Conservation (phyloP, 2,888 invertebrate species). For the Apamea epomidion region DNA sequence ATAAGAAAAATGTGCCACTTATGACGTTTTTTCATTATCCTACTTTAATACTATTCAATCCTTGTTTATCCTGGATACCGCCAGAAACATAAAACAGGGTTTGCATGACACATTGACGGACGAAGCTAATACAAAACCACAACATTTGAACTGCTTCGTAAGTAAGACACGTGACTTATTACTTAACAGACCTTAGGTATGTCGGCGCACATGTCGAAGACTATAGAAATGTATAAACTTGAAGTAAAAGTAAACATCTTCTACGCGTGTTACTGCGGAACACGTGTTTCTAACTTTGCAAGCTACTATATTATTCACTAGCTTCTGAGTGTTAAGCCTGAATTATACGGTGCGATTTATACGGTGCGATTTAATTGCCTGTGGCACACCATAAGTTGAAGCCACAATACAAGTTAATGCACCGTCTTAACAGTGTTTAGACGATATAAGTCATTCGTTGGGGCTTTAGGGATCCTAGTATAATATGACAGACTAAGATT, state of each 20-base stretch:
- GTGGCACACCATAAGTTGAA: neutral
- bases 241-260: conserved; percentile 20
- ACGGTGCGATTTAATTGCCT: neutral
- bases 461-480: neutral
- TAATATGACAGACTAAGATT: neutral
- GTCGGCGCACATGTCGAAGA: neutral
- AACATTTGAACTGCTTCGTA: neutral
- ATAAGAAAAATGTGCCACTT: neutral
- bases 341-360: neutral
- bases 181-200: neutral
- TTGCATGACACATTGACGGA: neutral
- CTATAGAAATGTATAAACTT: conserved; percentile 8
- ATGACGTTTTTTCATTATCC: neutral
- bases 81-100: neutral
- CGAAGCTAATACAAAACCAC: neutral
- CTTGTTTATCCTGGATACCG: neutral
- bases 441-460: neutral
- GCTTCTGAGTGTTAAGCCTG: neutral
- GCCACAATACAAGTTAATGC: neutral
- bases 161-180: conserved; percentile 10
- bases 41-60: neutral
- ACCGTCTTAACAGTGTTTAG: neutral
- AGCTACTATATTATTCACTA: neutral
- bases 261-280: neutral
- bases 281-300: conserved; percentile 15